These are phyloP conservation scores for Ceratitis capitata DNA, from an alignment of 1,140 invertebrate genomes.

Conservation along the genomic window DNA sequence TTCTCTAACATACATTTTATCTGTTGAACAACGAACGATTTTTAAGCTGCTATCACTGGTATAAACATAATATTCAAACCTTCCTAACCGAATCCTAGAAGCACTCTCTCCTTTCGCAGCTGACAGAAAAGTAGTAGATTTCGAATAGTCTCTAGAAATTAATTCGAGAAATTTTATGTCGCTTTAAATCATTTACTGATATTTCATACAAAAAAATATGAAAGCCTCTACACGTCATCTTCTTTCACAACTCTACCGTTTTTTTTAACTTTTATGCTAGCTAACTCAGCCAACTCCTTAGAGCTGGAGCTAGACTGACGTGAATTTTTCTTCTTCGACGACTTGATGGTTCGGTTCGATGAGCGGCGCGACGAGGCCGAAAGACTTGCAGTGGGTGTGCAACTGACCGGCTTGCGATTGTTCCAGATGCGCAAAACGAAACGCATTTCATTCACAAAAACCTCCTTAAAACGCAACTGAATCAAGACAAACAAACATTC, in stretches of 20 bases:
- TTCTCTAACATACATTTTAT: too few species aligned
- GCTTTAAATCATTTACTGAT: background rate
- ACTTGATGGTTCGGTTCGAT: conserved; percentile 53
- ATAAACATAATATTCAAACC: background rate
- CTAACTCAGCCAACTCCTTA: conserved; percentile 53
- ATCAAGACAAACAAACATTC: conserved; percentile 64
- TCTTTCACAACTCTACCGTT: background rate
- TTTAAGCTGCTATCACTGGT: too few species aligned
- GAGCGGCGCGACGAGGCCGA: conserved; percentile 47
- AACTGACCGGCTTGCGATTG: conserved; percentile 56
- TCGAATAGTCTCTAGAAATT: background rate
- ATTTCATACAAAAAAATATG: background rate
- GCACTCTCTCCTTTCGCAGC: too few species aligned
- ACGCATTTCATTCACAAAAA: conserved; percentile 53
- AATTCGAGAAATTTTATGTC: background rate
- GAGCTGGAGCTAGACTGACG: conserved; percentile 49
- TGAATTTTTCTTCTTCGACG: conserved; percentile 44
- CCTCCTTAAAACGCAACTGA: conserved; percentile 63
- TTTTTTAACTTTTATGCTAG: background rate
- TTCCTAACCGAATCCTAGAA: too few species aligned
- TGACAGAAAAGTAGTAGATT: too few species aligned
- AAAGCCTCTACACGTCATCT: background rate
- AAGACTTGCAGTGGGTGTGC: conserved; percentile 51
- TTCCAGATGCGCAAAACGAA: conserved; percentile 61
- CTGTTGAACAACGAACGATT: too few species aligned